These are phyloP conservation scores for Chrysocyon brachyurus DNA, from an alignment of 2,797 vertebrate genomes.

Conservation along the genomic window DNA sequence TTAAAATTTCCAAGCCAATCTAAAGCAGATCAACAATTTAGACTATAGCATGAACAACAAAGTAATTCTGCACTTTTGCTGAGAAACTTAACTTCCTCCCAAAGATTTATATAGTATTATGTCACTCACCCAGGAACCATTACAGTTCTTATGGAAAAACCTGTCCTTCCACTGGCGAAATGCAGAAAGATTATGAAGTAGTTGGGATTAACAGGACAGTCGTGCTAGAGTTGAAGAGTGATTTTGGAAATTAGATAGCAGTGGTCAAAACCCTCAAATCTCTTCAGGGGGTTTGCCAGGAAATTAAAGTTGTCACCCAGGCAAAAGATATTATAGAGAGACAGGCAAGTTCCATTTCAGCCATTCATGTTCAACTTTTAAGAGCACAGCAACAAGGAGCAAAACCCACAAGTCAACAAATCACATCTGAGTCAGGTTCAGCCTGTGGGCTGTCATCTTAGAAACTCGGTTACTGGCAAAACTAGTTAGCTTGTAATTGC, in stretches of 20 bases:
- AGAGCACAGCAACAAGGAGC: not conserved
- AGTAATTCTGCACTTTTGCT: not conserved
- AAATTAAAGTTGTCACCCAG: not conserved
- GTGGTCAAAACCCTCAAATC: not conserved
- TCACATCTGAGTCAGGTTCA: not conserved
- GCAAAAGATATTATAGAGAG: not conserved
- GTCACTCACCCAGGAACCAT: slow-evolving; percentile 47
- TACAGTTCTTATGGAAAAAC: slow-evolving; percentile 60
- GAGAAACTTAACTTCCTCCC: slow-evolving; percentile 46
- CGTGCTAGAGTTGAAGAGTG: not conserved
- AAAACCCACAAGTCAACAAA: not conserved
- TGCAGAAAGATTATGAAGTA: not conserved
- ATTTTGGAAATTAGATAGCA: not conserved
- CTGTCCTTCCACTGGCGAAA: slow-evolving; percentile 55
- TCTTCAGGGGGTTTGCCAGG: not conserved
- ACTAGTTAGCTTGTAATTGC: not conserved
- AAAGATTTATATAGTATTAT: not conserved
- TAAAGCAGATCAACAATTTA: not conserved
- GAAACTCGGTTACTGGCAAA: not conserved
- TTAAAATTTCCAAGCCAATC: not conserved
- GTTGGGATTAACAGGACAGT: not conserved
- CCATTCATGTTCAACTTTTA: not conserved
- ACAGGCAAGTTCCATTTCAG: not conserved
- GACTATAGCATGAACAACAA: not conserved
- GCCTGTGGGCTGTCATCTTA: not conserved